Evolutionary conservation across 2,888 invertebrate genomes (phyloP).

Genomic region (Metalampra italica): DNA sequence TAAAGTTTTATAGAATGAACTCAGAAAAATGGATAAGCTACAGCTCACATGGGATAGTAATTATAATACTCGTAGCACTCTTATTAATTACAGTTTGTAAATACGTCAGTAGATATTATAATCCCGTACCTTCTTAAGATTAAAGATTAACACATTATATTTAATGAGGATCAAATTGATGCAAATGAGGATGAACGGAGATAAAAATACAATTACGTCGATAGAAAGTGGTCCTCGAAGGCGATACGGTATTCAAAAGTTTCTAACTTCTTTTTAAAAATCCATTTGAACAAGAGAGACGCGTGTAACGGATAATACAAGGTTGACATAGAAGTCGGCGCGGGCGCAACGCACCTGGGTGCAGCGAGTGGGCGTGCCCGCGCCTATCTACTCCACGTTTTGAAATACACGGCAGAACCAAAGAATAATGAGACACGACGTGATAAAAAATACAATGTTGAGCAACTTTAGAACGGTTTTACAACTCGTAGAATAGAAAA

Average conservation of each 20-base stretch:
- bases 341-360: constrained; percentile 52
- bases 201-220: background rate
- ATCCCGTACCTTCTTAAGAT: too few species aligned
- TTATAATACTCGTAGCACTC: too few species aligned
- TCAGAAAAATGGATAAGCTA: too few species aligned
- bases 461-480: background rate
- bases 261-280: too few species aligned
- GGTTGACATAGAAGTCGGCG: constrained; percentile 35
- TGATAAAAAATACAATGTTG: constrained; percentile 21
- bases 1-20: too few species aligned
- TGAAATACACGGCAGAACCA: constrained; percentile 37
- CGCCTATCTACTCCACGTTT: constrained; percentile 49
- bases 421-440: constrained; percentile 43
- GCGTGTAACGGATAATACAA: constrained; percentile 34
- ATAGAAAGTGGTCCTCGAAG: too few species aligned
- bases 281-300: constrained; percentile 22
- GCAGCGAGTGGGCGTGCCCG: constrained; percentile 59
- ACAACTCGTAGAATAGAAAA: too few species aligned
- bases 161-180: background rate
- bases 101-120: background rate
- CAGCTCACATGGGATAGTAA: too few species aligned
- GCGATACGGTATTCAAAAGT: too few species aligned
- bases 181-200: background rate
- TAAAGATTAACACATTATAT: background rate
- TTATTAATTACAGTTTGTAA: background rate